Evolutionary conservation across 2,797 vertebrate species (phyloP).

Genomic region (Cetoscarus ocellatus): DNA sequence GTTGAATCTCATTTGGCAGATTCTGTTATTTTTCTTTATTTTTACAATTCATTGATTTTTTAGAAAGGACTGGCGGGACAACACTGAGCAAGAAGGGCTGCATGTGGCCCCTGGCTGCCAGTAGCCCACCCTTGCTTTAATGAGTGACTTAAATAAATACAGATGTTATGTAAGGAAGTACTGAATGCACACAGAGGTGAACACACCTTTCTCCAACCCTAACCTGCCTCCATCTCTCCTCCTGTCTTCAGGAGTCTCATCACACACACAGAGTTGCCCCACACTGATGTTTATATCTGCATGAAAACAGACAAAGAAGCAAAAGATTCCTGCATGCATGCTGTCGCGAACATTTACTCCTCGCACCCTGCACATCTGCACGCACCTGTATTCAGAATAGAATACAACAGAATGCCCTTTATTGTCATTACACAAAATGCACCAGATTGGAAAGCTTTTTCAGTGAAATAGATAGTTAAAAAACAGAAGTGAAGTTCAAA

Average conservation of each 20-base stretch:
- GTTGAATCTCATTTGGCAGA: too few relatives aligned
- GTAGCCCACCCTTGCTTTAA: not conserved
- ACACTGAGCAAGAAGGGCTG: too few relatives aligned
- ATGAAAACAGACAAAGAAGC: constrained; percentile 56
- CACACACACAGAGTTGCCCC: constrained; percentile 38
- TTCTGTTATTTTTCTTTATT: too few relatives aligned
- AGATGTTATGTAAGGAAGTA: not conserved
- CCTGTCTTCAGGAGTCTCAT: constrained; percentile 46
- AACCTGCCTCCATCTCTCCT: not conserved
- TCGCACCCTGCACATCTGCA: constrained; percentile 24
- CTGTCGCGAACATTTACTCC: constrained; percentile 7
- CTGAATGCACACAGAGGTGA: constrained; percentile 3
- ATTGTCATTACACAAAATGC: too few relatives aligned
- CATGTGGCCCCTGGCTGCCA: too few relatives aligned
- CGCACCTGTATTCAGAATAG: constrained; percentile 43
- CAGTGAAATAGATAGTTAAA: too few relatives aligned
- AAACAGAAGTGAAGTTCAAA: too few relatives aligned
- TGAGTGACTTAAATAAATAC: not conserved
- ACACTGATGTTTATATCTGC: constrained; percentile 50
- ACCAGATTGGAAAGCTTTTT: too few relatives aligned
- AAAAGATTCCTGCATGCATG: constrained; percentile 31
- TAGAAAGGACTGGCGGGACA: too few relatives aligned
- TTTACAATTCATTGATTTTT: too few relatives aligned
- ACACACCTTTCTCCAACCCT: not conserved
- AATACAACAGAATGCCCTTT: too few relatives aligned